Conservation (phyloP, 2,797 vertebrate genomes). For the Dendrocincla tyrannina region DNA sequence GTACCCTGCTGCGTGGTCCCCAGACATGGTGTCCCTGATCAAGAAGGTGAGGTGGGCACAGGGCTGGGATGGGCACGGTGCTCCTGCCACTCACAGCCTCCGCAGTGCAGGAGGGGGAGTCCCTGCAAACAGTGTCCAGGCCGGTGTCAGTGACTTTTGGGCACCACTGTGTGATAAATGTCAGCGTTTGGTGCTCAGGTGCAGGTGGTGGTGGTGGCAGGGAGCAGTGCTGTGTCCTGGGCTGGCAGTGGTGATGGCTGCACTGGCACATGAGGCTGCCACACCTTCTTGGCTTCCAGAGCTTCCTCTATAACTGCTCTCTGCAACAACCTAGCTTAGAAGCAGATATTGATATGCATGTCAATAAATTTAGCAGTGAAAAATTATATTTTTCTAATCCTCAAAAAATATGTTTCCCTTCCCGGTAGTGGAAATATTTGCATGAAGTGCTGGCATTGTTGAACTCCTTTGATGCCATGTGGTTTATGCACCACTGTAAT, state of each 20-base stretch:
- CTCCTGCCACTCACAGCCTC: neutral
- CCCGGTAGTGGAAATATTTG: neutral
- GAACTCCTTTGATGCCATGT: neutral
- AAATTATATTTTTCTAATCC: neutral
- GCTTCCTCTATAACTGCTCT: neutral
- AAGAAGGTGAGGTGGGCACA: constrained; percentile 77
- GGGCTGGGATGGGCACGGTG: rapidly evolving
- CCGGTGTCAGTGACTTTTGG: neutral
- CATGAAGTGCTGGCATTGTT: neutral
- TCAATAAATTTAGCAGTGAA: neutral
- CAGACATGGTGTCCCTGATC: constrained; percentile 87
- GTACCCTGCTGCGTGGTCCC: constrained; percentile 89
- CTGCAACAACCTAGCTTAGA: neutral
- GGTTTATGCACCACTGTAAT: neutral
- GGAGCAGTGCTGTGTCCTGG: rapidly evolving
- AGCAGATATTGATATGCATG: neutral
- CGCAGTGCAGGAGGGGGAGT: rapidly evolving
- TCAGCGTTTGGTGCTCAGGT: neutral
- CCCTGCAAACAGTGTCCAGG: neutral
- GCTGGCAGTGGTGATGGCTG: rapidly evolving
- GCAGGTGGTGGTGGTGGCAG: rapidly evolving
- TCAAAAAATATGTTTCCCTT: neutral
- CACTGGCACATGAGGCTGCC: neutral
- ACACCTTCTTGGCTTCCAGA: neutral
- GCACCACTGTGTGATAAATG: rapidly evolving